Percentiles rank a stretch among this genome's conserved stretches.
phyloP scores from a whole-genome alignment of 2,113 vertebrate genomes.

The Cyanoliseus patagonus region DNA sequence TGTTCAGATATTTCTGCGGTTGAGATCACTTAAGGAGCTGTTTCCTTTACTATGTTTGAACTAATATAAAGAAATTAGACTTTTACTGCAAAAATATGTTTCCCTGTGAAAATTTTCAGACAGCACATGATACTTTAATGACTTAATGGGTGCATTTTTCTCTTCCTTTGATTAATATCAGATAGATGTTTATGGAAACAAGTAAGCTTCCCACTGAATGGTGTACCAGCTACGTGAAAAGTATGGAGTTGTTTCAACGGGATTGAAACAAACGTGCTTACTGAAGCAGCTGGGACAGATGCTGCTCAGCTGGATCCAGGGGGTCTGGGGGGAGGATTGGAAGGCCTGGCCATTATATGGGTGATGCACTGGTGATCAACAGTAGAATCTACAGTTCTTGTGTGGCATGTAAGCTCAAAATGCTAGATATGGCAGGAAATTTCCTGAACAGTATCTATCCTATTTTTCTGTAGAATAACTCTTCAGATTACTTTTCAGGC shows the following conservation, averaged over 20 bases:
- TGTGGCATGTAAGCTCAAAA: neutral
- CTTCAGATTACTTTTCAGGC: neutral
- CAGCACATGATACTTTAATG: neutral
- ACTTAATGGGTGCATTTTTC: neutral
- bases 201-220: neutral
- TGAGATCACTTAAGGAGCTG: neutral
- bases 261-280: neutral
- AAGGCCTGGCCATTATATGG: rapidly evolving
- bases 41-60: neutral
- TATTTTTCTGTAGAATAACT: neutral
- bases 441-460: neutral
- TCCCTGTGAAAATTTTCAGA: neutral
- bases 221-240: neutral
- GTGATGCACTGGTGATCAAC: neutral
- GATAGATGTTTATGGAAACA: neutral
- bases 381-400: neutral
- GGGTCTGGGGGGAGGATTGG: neutral
- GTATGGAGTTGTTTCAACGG: neutral
- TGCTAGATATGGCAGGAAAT: neutral
- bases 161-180: neutral
- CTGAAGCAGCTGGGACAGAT: neutral
- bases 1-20: neutral
- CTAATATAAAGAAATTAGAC: neutral
- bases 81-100: neutral
- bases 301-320: neutral